Evolutionary conservation across 2,797 vertebrate genomes (phyloP), one percentile per base, ranked within the genome.

Genomic region (Epinephelus coioides): DNA sequence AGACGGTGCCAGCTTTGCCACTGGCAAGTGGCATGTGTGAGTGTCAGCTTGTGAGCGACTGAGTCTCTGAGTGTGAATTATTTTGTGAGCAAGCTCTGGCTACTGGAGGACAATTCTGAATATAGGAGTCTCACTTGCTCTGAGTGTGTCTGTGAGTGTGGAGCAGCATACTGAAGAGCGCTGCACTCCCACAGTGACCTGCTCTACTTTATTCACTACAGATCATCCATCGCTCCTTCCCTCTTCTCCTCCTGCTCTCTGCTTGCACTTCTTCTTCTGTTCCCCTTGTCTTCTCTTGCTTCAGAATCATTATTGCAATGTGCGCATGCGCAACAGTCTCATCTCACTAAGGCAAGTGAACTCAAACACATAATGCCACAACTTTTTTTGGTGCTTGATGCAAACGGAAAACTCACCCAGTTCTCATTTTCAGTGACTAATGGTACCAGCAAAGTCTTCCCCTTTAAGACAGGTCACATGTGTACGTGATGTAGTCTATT

Each of bases 91-190:
- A 27, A 56, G 49, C 6, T 5, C 7, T 27, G 47, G 44, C 2
- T 53, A 6, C 5, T 43, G 23, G 25, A 63, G 34, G 56, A 67
- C 13, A 43, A 21, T 14, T 3, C 21, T 43, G 38, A 34, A 61
- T 71, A 51, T 17, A 43, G 21, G 44, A 62, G 69, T 85, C 68
- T 44, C 34, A 40, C 34, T 63, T 18, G 3, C 12, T 30, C 0
- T 55, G 51, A 56, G 75, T 49, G 71, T 47, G 75, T 47, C n/a
- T 43, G 30, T 21, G 69, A 43, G 59, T 54, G 59, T 27, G 64
- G 82, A 85, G 62, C 60, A 64, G 88, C 81, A 90, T 86, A 85
- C 83, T 87, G 86, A 89, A 85, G 73, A 87, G 73, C 1, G 18
- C 54, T 50, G 63, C 53, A 11, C 66, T 79, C 44, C 85, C 70